These are phyloP conservation scores for Scaptomyza reducta DNA, from an alignment of 2,888 invertebrate genomes.

Conservation along the genomic window DNA sequence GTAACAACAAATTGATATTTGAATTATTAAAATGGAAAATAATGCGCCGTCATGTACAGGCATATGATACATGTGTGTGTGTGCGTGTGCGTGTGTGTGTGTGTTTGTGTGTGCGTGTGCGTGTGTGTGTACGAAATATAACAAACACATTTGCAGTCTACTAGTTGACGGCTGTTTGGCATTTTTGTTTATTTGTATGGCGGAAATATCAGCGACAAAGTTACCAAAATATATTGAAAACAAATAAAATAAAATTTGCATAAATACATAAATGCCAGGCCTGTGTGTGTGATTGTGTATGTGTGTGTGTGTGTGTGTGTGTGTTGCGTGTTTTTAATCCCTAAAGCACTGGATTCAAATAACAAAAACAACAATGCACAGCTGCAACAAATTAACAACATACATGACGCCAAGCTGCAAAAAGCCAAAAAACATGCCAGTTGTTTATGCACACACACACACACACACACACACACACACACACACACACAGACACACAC, in stretches of 20 bases:
- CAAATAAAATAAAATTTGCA: conserved; percentile 78
- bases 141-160: conserved; percentile 65
- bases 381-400: conserved; percentile 68
- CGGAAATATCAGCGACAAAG: conserved; percentile 79
- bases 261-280: conserved; percentile 66
- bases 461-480: conserved; percentile 17
- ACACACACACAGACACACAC: conserved; percentile 21
- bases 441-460: conserved; percentile 53
- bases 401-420: conserved; percentile 68
- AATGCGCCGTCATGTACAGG: conserved; percentile 69
- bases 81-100: conserved; percentile 13
- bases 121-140: conserved; percentile 16
- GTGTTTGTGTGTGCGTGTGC: conserved; percentile 13
- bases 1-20: conserved; percentile 79
- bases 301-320: conserved; percentile 20
- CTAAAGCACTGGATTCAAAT: conserved; percentile 72
- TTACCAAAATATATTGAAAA: conserved; percentile 78
- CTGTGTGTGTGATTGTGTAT: conserved; percentile 15
- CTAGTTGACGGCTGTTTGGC: conserved; percentile 60
- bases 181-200: conserved; percentile 74
- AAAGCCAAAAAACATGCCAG: conserved; percentile 74
- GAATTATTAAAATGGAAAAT: conserved; percentile 78
- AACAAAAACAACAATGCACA: conserved; percentile 57
- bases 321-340: conserved; percentile 65
- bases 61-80: conserved; percentile 20